Conservation (phyloP, 2,797 vertebrate genomes). For the Platyrinchus mystaceus region DNA sequence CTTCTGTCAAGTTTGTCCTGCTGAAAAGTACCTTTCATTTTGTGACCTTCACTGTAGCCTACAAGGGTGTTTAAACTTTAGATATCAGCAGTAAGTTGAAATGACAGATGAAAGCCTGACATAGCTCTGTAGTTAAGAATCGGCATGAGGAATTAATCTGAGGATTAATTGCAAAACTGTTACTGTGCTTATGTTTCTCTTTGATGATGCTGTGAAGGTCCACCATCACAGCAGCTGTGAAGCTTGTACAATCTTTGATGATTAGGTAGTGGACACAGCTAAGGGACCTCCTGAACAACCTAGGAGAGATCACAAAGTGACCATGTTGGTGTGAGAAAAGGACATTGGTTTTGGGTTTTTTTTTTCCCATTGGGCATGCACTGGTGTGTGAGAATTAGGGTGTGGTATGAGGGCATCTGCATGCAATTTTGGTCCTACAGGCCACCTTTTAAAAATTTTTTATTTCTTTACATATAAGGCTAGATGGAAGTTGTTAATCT, state of each 20-base stretch:
- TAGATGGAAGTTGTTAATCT: not conserved
- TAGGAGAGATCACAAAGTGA: not conserved
- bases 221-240: not conserved
- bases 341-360: not conserved
- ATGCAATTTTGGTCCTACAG: not conserved
- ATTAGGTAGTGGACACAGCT: not conserved
- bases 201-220: not conserved
- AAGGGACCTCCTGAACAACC: not conserved
- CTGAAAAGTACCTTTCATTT: not conserved
- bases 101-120: not conserved
- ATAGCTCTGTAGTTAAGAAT: not conserved
- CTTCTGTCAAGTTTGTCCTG: not conserved
- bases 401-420: accelerated
- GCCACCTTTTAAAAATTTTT: accelerated
- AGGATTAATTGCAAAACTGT: not conserved
- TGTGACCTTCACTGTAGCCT: not conserved
- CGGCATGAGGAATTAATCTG: not conserved
- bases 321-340: not conserved
- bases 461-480: not conserved
- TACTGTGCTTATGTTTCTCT: not conserved
- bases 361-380: not conserved
- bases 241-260: not conserved
- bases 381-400: not conserved
- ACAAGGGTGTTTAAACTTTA: not conserved
- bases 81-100: not conserved